phyloP scores from a whole-genome alignment of 2,113 vertebrate genomes.

The Cygnus buccinator region DNA sequence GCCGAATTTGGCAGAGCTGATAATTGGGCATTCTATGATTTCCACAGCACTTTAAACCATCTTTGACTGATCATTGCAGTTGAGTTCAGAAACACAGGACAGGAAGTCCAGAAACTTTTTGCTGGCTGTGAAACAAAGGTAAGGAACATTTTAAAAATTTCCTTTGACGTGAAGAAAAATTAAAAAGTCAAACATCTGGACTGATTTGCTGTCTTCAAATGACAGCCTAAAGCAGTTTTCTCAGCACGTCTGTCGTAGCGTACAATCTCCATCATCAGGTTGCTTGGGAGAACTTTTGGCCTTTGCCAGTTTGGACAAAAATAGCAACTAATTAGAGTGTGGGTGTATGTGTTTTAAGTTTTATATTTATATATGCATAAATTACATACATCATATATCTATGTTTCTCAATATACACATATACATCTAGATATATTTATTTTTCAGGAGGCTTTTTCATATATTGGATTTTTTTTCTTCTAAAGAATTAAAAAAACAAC shows the following conservation, averaged over 20 bases:
- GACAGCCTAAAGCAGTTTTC: not conserved
- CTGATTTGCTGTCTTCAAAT: not conserved
- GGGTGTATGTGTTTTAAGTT: not conserved
- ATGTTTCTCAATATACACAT: not conserved
- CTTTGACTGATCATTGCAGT: not conserved
- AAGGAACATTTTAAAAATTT: not conserved
- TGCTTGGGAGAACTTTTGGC: not conserved
- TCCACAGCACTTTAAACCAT: not conserved
- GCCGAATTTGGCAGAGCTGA: not conserved
- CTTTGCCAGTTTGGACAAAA: not conserved
- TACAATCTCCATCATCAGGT: not conserved
- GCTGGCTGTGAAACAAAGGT: not conserved
- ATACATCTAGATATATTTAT: not conserved
- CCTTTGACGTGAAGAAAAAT: not conserved
- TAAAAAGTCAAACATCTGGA: not conserved
- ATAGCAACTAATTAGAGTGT: not conserved
- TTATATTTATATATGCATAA: not conserved
- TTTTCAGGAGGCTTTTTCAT: not conserved
- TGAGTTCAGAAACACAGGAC: not conserved
- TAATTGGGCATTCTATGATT: not conserved
- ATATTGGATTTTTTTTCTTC: not conserved
- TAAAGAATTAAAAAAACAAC: not conserved
- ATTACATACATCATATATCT: not conserved
- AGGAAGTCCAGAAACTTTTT: not conserved
- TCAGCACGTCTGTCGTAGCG: not conserved